phyloP scores from a whole-genome alignment of 2,113 vertebrate species.

The Phyllopteryx taeniolatus region DNA sequence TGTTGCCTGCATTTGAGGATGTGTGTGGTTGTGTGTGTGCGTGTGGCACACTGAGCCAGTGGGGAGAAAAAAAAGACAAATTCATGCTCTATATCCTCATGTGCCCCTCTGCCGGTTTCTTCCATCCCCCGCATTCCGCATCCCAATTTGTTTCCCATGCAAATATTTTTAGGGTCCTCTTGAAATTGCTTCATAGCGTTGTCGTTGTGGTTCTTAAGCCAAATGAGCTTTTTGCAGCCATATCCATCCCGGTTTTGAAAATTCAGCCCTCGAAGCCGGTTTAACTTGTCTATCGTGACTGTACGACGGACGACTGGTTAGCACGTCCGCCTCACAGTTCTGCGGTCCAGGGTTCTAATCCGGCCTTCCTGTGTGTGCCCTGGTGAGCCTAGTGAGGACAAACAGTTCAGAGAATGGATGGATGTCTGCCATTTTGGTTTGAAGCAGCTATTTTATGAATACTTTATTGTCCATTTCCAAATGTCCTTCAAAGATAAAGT shows the following conservation, averaged over 20 bases:
- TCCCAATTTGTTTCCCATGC: constrained; percentile 14
- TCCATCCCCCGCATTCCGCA: not conserved
- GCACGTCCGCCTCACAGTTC: no score
- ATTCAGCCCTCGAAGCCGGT: not conserved
- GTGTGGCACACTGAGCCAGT: not conserved
- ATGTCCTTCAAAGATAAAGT: no score
- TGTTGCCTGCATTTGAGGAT: not conserved
- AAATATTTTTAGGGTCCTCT: not conserved
- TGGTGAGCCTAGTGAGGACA: no score
- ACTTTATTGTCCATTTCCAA: not conserved
- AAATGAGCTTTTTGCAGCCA: not conserved
- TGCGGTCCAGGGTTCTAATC: no score
- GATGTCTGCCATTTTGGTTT: not conserved
- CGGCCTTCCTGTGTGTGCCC: no score
- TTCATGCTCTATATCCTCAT: not conserved
- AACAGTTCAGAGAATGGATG: no score
- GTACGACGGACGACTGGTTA: no score
- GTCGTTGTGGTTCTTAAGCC: not conserved
- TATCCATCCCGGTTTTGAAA: not conserved
- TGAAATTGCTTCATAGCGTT: not conserved
- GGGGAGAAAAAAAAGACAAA: not conserved
- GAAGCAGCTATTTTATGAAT: not conserved
- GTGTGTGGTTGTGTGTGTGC: not conserved
- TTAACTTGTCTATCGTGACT: not conserved
- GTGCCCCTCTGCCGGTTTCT: not conserved